Base-by-base conservation (phyloP, 1,140 invertebrate genomes). In the Philopotamus ludificatus region DNA sequence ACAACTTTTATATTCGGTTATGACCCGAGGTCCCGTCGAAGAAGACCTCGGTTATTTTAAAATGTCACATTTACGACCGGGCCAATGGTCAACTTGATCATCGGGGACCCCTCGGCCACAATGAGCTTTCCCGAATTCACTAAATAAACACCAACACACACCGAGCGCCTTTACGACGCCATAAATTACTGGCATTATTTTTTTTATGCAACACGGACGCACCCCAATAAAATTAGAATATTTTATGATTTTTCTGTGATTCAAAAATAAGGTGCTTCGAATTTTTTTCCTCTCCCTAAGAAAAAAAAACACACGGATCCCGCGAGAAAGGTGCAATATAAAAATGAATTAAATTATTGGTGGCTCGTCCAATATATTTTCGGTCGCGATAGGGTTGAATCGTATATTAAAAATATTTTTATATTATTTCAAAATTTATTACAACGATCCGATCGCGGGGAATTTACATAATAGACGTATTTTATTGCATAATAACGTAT, bases 171-270 rank as follows among this genome's bases (percentile, higher is more conserved):
- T 60, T 60, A 60, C 41, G 42, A 22, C 57, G 57, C 22, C 57
- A 39, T 60, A 60, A 60, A 60, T 60, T 47, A 47, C 12, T 22
- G n/a, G 3, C 47, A 60, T 60, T 60, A 60, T 60, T 60, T 47
- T 60, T 45, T 60, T 60, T 26, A n/a, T n/a, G n/a, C n/a, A 12
- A 47, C 28, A 20, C 23, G 28, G 41, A 60, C 25, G 44, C 47
- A 47, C 42, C 44, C 57, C 21, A 60, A 60, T 60, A 60, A 60
- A 60, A 60, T 60, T 60, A 60, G 57, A 42, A 60, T 60, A 60
- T 60, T 60, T 60, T 60, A 60, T 60, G 44, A 60, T 60, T 60
- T 60, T 47, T 60, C 57, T 60, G 57, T 60, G 57, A 60, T 60
- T 60, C 57, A 41, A 49, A 60, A 23, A 26, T 10, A 18, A 22